phyloP scores from a whole-genome alignment of 2,888 invertebrate genomes.

The Drosophila prolongata region DNA sequence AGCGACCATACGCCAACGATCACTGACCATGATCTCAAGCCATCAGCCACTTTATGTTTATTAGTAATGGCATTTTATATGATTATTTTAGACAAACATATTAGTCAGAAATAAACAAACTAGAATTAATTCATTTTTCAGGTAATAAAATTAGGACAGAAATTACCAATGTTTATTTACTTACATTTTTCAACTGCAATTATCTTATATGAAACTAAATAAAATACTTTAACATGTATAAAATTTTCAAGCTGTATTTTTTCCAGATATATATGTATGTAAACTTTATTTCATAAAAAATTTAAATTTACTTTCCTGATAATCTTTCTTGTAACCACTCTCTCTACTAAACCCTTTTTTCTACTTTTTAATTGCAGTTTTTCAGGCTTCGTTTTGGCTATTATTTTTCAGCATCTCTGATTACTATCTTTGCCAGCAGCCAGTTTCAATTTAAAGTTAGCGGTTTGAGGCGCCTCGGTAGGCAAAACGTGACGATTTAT shows the following conservation, averaged over 20 bases:
- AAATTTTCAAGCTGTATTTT: no score
- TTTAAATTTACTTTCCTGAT: no score
- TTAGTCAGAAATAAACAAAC: no score
- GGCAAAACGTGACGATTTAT: slow-evolving; percentile 70
- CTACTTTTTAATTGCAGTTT: neutral
- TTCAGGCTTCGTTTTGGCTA: neutral
- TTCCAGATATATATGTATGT: no score
- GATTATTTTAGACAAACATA: no score
- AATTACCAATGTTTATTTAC: neutral
- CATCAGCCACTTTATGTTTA: neutral
- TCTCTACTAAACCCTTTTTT: neutral
- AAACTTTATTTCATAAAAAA: no score
- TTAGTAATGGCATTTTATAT: neutral
- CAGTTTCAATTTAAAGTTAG: slow-evolving; percentile 25
- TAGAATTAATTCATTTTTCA: neutral
- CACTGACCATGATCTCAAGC: slow-evolving; percentile 19
- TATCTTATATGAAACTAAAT: no score
- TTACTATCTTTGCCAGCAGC: slow-evolving; percentile 4
- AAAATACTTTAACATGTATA: no score
- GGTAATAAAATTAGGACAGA: neutral
- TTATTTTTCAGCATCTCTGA: slow-evolving; percentile 1
- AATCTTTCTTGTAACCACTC: no score
- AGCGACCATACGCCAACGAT: slow-evolving; percentile 16
- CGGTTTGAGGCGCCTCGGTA: slow-evolving; percentile 59
- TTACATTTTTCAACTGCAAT: no score